Evolutionary conservation across 2,113 vertebrate genomes (phyloP), one percentile per base, ranked within the genome.

Genomic region (Epinephelus cyanopodus): DNA sequence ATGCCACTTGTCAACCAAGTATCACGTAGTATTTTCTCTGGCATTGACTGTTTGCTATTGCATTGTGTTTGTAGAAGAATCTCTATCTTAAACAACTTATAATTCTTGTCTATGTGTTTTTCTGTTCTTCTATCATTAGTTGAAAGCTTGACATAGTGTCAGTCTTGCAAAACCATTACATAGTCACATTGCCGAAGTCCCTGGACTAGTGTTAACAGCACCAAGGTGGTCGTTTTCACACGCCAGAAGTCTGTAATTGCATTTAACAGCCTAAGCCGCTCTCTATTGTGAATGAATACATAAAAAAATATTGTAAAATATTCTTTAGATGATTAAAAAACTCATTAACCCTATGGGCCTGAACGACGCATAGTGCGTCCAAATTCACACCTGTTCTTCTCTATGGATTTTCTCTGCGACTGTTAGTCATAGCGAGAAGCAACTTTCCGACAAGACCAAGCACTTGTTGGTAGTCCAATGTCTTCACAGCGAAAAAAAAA

Each of bases 241-340:
- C 5, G 0, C 27, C 54, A 11, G 50, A 57, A 76, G 6, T 56
- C 56, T 65, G 45, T 21, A 64, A 63, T 73, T 62, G 39, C 39
- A 52, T 50, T 27, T 58, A 78, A 25, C 21, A 67, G 18, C 2
- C n/a, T 73, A 27, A 27, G 13, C 50, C 39, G 29, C 42, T 73
- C 19, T 74, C 11, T 48, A 27, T 11, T 33, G 53, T 83, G 29
- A 78, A 78, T 39, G 50, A 73, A 78, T 47, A 62, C 67, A 54
- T 25, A 57, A 42, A 65, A 68, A 9, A 62, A n/a, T 47, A 45
- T 56, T 54, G 56, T 37, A 6, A 56, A 67, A 67, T 83, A 47
- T 61, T 54, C n/a, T 57, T 64, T 50, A 69, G 71, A 65, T 69
- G 52, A 70, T 57, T 29, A n/a, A 83, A 15, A 73, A 74, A 68